Conservation (phyloP, 64 coral and sea anemone genomes). For the Actinia tenebrosa region DNA sequence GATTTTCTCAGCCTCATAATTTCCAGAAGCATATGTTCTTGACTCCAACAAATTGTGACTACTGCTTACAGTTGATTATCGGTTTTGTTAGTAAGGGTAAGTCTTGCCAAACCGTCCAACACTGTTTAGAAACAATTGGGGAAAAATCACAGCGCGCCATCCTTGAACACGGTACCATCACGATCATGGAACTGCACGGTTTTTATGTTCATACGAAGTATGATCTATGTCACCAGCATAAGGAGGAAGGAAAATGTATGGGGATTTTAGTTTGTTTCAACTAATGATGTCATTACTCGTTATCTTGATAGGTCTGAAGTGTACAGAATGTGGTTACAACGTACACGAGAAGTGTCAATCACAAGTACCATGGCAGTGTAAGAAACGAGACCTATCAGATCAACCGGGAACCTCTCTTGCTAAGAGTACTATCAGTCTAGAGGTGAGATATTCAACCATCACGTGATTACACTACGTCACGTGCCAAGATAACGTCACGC, state of each 20-base stretch:
- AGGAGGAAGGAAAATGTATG: no score
- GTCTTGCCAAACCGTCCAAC: no score
- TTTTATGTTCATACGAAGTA: no score
- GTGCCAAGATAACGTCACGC: neutral
- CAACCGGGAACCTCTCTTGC: conserved; percentile 57
- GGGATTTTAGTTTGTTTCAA: neutral
- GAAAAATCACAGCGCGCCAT: no score
- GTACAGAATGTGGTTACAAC: conserved; percentile 94
- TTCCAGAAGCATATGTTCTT: conserved; percentile 81
- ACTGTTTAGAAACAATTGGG: no score
- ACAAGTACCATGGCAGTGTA: conserved; percentile 89
- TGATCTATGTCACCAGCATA: no score
- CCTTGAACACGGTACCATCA: no score
- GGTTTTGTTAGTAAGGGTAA: conserved; percentile 65
- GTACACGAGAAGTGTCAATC: conserved; percentile 89
- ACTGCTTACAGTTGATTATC: conserved; percentile 82
- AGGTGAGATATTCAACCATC: conserved; percentile 42
- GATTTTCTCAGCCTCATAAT: conserved; percentile 94
- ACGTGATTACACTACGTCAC: neutral
- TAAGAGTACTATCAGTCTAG: conserved; percentile 90
- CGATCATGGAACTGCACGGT: no score
- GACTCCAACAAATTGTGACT: conserved; percentile 91
- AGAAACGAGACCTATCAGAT: conserved; percentile 79
- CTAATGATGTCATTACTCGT: neutral
- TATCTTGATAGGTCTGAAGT: conserved; percentile 69